phyloP scores from a whole-genome alignment of 2,113 vertebrate genomes.

The Dunckerocampus dactyliophorus region DNA sequence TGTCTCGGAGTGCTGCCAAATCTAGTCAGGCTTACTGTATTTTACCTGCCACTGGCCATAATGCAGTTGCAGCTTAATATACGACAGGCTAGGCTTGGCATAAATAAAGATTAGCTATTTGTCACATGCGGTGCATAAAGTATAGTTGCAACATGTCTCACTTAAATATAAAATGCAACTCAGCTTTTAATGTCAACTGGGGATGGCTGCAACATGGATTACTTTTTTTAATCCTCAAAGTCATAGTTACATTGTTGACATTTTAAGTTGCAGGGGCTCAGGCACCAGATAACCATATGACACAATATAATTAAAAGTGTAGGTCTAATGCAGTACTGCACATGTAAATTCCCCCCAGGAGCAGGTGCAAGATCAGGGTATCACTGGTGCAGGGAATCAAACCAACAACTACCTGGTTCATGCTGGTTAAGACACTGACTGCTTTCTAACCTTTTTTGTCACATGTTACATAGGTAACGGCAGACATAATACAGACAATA shows the following conservation, averaged over 20 bases:
- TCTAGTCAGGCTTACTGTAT: slow-evolving; percentile 67
- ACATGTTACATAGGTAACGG: too few relatives aligned
- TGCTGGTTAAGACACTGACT: too few relatives aligned
- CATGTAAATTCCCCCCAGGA: neutral
- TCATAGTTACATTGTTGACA: slow-evolving; percentile 36
- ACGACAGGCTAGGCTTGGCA: slow-evolving; percentile 56
- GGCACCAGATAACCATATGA: slow-evolving; percentile 44
- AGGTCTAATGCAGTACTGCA: slow-evolving; percentile 9
- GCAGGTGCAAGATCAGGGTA: slow-evolving; percentile 10
- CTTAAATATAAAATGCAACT: slow-evolving; percentile 62
- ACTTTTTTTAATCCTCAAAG: slow-evolving; percentile 54
- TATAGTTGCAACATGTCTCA: slow-evolving; percentile 56
- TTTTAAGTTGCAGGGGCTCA: slow-evolving; percentile 7
- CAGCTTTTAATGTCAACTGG: slow-evolving; percentile 55
- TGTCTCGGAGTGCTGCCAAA: slow-evolving; percentile 59
- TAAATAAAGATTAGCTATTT: slow-evolving; percentile 71
- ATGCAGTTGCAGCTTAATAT: slow-evolving; percentile 63
- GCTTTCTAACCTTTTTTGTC: too few relatives aligned
- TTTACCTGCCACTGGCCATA: slow-evolving; percentile 69
- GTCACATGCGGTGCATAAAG: slow-evolving; percentile 54
- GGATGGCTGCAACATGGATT: slow-evolving; percentile 58
- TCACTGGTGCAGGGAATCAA: neutral
- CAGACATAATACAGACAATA: too few relatives aligned
- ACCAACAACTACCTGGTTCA: too few relatives aligned
- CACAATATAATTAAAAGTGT: slow-evolving; percentile 35